Evolutionary conservation across 2,888 invertebrate species (phyloP).

Genomic region (Scaptomyza polygonia): DNA sequence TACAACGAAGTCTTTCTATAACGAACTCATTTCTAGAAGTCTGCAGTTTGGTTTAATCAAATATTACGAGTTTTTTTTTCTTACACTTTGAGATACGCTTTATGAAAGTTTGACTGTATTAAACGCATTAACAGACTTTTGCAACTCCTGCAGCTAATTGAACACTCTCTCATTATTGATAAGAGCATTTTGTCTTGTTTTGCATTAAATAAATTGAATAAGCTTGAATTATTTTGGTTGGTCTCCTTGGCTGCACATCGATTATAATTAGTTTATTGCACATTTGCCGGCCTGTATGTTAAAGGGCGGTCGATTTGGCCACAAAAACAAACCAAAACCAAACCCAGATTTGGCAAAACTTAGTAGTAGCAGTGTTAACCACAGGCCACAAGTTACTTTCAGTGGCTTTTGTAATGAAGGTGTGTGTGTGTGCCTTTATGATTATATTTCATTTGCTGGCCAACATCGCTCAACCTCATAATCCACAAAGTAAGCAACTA

Average conservation of each 20-base stretch:
- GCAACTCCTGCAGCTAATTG: too few species aligned
- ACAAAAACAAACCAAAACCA: background rate
- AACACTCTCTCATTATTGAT: background rate
- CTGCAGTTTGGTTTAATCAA: too few species aligned
- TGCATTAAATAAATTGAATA: conserved; percentile 23
- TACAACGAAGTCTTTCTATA: too few species aligned
- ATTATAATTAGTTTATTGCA: conserved; percentile 11
- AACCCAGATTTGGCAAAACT: conserved; percentile 3
- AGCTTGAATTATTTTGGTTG: background rate
- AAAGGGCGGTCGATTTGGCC: background rate
- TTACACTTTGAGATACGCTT: too few species aligned
- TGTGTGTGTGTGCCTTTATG: conserved; percentile 9
- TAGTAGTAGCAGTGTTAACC: conserved; percentile 17
- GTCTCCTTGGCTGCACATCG: conserved; percentile 4
- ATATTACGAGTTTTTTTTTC: too few species aligned
- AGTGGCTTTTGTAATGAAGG: conserved; percentile 17
- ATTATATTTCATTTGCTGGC: conserved; percentile 59
- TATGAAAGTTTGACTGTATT: too few species aligned
- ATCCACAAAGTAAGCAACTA: conserved; percentile 28
- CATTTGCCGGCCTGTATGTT: background rate
- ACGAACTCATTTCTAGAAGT: too few species aligned
- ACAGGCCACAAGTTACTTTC: conserved; percentile 21
- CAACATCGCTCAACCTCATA: conserved; percentile 49
- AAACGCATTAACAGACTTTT: too few species aligned
- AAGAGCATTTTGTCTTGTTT: background rate